Percentiles rank a stretch among this genome's conserved stretches.
phyloP scores from a whole-genome alignment of 2,113 vertebrate genomes.

The Benitochromis conjunctus region DNA sequence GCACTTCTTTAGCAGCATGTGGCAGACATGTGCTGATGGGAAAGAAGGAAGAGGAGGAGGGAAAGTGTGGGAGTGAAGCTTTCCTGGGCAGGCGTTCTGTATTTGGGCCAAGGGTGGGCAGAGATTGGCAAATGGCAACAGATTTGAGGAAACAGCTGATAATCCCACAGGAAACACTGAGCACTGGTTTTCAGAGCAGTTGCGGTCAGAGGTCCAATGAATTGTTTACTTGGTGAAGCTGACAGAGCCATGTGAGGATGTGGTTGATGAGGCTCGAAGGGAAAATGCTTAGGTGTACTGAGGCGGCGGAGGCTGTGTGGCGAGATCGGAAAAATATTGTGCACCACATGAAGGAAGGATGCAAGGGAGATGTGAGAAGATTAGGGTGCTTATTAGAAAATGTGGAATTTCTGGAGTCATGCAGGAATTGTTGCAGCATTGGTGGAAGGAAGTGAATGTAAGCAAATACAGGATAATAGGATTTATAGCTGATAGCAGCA shows the following conservation, averaged over 20 bases:
- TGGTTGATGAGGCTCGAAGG: slow-evolving; percentile 33
- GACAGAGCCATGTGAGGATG: slow-evolving; percentile 41
- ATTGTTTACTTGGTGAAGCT: slow-evolving; percentile 30
- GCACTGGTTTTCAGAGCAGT: slow-evolving; percentile 10
- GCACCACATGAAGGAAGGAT: background rate
- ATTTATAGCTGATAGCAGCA: background rate
- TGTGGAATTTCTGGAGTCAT: slow-evolving; percentile 1
- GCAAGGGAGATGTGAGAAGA: background rate
- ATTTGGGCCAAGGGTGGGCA: slow-evolving; percentile 11
- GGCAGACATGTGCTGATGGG: background rate
- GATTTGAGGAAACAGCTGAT: slow-evolving; percentile 59
- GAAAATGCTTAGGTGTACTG: slow-evolving; percentile 40
- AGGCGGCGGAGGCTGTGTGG: background rate
- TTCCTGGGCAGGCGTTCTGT: slow-evolving; percentile 1
- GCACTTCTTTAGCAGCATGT: background rate
- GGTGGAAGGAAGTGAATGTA: background rate
- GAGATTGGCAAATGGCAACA: slow-evolving; percentile 20
- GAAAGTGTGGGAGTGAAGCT: slow-evolving; percentile 31
- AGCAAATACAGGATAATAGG: background rate
- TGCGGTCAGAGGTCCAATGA: slow-evolving; percentile 30
- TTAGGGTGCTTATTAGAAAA: background rate
- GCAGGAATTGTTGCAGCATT: background rate
- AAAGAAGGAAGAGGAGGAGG: slow-evolving; percentile 17
- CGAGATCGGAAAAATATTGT: background rate
- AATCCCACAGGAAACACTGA: slow-evolving; percentile 57